Conservation (phyloP, 2,113 vertebrate species). For the Vicugna pacos region DNA sequence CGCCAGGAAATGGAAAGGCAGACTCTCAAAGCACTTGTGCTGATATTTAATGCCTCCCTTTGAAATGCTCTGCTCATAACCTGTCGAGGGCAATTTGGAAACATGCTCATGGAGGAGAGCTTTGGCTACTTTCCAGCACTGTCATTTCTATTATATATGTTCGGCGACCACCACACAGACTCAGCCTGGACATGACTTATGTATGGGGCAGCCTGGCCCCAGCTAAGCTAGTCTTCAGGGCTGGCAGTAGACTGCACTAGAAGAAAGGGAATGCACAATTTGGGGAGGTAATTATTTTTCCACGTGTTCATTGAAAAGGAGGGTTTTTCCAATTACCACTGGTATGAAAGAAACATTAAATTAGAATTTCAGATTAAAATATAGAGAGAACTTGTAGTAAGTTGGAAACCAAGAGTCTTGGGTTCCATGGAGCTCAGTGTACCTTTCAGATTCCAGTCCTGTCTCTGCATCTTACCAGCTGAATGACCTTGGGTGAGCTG, state of each 20-base stretch:
- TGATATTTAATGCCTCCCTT: slow-evolving; percentile 1
- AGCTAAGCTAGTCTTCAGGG: slow-evolving; percentile 29
- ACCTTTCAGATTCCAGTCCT: background rate
- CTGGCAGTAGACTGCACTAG: background rate
- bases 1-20: background rate
- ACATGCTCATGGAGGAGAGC: slow-evolving; percentile 45
- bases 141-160: background rate
- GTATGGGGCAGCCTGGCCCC: slow-evolving; percentile 20
- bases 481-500: background rate
- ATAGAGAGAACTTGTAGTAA: background rate
- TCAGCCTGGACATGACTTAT: slow-evolving; percentile 52
- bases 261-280: slow-evolving; percentile 44
- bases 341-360: slow-evolving; percentile 9
- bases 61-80: slow-evolving; percentile 50
- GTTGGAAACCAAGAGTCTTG: background rate
- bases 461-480: background rate
- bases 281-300: slow-evolving; percentile 63
- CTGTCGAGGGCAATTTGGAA: slow-evolving; percentile 75
- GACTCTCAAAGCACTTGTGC: background rate
- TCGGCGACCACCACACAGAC: slow-evolving; percentile 4
- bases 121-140: background rate
- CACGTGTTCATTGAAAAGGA: slow-evolving; percentile 39
- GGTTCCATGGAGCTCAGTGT: background rate
- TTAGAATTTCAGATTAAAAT: background rate
- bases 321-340: slow-evolving; percentile 48